Conservation (phyloP, 2,888 invertebrate species). For the Philhelius pedissequus region DNA sequence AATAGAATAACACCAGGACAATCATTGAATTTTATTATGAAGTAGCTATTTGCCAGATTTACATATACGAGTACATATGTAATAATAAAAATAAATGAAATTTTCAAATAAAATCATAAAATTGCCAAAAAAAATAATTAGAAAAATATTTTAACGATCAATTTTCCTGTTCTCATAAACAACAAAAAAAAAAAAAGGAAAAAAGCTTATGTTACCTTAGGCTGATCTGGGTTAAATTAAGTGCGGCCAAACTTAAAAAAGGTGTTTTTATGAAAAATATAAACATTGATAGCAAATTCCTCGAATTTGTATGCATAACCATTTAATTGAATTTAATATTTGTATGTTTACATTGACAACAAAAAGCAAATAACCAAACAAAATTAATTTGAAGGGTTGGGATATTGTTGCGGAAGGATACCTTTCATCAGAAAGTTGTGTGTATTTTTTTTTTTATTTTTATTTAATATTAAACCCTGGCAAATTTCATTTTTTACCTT, state of each 20-base stretch:
- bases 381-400: not conserved
- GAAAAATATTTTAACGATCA: not conserved
- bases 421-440: not conserved
- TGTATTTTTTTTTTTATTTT: too few relatives aligned
- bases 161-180: not conserved
- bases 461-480: too few relatives aligned
- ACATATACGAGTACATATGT: too few relatives aligned
- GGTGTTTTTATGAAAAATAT: not conserved
- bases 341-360: not conserved
- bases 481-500: too few relatives aligned
- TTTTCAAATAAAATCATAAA: not conserved
- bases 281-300: not conserved
- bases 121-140: not conserved
- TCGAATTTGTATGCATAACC: not conserved
- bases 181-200: not conserved
- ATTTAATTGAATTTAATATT: not conserved
- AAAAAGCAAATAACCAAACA: not conserved
- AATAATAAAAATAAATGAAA: not conserved
- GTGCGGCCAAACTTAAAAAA: not conserved
- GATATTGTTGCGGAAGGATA: not conserved
- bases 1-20: not conserved
- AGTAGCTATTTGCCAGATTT: not conserved
- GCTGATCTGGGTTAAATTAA: not conserved
- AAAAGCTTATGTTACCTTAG: not conserved
- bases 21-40: not conserved